phyloP scores from a whole-genome alignment of 92 coral and sea anemone species.

The Zoanthus solanderi region DNA sequence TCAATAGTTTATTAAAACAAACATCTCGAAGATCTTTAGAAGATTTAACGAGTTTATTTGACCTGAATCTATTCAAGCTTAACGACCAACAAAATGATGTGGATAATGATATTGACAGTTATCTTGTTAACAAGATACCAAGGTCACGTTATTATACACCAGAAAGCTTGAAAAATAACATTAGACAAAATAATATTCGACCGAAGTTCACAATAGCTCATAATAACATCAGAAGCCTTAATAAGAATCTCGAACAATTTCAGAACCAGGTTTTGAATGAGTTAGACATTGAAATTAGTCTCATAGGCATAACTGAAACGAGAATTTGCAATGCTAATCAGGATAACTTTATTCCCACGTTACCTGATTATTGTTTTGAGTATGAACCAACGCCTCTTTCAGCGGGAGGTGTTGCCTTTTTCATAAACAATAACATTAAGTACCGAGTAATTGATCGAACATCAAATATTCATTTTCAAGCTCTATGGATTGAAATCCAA shows the following conservation, averaged over 20 bases:
- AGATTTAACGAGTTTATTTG: constrained; percentile 30
- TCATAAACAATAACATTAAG: too few species aligned
- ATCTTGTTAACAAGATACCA: constrained; percentile 27
- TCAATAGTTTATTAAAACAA: constrained; percentile 29
- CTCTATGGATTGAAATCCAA: constrained; percentile 42
- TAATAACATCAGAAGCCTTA: constrained; percentile 34
- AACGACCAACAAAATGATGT: constrained; percentile 27
- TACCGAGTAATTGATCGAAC: neutral
- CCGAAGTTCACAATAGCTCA: constrained; percentile 24
- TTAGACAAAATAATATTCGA: constrained; percentile 14
- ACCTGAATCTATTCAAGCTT: constrained; percentile 32
- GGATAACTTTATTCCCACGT: constrained; percentile 28
- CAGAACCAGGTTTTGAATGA: constrained; percentile 42
- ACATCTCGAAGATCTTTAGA: constrained; percentile 25
- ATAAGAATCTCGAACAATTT: constrained; percentile 46
- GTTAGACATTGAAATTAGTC: constrained; percentile 41
- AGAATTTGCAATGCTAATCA: constrained; percentile 46
- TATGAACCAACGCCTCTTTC: constrained; percentile 44
- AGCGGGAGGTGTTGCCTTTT: too few species aligned
- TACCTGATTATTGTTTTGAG: constrained; percentile 42
- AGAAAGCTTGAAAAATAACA: constrained; percentile 27
- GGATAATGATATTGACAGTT: constrained; percentile 33
- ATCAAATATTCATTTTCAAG: constrained; percentile 28
- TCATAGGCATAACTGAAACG: constrained; percentile 42
- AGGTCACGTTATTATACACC: constrained; percentile 33